These are phyloP conservation scores for Ctenodactylus gundi DNA, from an alignment of 2,113 vertebrate species.

Conservation along the genomic window DNA sequence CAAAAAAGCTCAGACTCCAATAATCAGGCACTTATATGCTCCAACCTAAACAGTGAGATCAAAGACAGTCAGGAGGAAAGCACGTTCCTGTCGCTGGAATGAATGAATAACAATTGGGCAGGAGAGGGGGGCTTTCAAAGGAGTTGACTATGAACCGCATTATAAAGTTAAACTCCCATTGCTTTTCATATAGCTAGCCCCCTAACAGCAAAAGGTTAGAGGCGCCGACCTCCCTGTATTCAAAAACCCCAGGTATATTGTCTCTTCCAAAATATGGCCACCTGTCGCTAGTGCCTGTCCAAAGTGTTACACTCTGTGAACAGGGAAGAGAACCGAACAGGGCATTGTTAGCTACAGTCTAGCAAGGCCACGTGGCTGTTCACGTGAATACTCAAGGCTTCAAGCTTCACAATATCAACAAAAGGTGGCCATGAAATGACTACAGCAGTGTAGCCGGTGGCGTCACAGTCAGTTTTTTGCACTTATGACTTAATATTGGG, in stretches of 20 bases:
- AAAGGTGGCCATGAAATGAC: neutral
- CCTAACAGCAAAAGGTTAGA: neutral
- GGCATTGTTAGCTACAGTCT: too few species aligned
- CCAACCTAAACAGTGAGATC: neutral
- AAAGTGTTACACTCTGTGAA: too few species aligned
- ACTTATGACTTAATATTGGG: neutral
- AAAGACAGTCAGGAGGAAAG: slow-evolving; percentile 6
- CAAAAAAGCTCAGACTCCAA: neutral
- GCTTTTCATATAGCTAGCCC: neutral
- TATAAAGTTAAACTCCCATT: neutral
- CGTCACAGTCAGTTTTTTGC: neutral
- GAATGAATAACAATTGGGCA: neutral
- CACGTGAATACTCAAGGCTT: neutral
- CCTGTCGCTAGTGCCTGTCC: too few species aligned
- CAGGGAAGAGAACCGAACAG: too few species aligned
- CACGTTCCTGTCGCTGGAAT: neutral
- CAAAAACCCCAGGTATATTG: rapidly evolving
- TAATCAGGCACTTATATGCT: neutral
- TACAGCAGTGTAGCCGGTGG: neutral
- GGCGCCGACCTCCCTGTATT: neutral
- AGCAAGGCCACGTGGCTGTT: neutral
- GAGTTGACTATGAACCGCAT: neutral
- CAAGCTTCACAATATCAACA: neutral
- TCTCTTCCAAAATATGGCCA: too few species aligned
- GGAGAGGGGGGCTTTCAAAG: neutral